phyloP scores from a whole-genome alignment of 2,113 vertebrate species.

The Trichomycterus rosablanca region DNA sequence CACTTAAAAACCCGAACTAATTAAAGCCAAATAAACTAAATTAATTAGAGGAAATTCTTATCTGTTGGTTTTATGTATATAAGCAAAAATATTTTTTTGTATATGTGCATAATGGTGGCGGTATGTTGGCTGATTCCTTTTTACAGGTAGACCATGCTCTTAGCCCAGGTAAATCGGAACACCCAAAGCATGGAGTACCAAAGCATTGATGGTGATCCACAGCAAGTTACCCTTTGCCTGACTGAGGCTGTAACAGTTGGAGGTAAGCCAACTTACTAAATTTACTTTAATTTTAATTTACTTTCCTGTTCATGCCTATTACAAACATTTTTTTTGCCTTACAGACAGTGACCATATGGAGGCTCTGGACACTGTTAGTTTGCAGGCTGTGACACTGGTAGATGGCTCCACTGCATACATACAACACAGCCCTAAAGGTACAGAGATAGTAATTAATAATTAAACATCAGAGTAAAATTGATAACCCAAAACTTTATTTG shows the following conservation, averaged over 20 bases:
- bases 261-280: slow-evolving; percentile 65
- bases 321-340: slow-evolving; percentile 1
- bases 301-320: background rate
- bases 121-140: slow-evolving; percentile 22
- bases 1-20: too few species aligned
- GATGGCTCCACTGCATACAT: slow-evolving; percentile 97
- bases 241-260: slow-evolving; percentile 90
- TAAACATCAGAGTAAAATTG: too few species aligned
- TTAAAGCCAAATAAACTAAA: too few species aligned
- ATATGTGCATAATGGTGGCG: too few species aligned
- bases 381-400: slow-evolving; percentile 92
- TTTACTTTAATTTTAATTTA: background rate
- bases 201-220: slow-evolving; percentile 85
- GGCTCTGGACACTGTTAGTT: slow-evolving; percentile 92
- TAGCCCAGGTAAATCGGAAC: slow-evolving; percentile 97
- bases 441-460: too few species aligned
- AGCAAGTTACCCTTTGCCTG: slow-evolving; percentile 92
- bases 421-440: slow-evolving; percentile 92
- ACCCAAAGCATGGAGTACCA: slow-evolving; percentile 98
- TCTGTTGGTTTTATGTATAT: too few species aligned
- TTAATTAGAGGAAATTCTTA: too few species aligned
- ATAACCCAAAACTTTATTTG: too few species aligned
- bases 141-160: slow-evolving; percentile 86
- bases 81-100: too few species aligned
- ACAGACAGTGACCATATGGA: slow-evolving; percentile 93